Percentiles rank a stretch among this genome's conserved stretches.
phyloP scores from a whole-genome alignment of 1,140 invertebrate genomes.

The Magallana ariakensis region DNA sequence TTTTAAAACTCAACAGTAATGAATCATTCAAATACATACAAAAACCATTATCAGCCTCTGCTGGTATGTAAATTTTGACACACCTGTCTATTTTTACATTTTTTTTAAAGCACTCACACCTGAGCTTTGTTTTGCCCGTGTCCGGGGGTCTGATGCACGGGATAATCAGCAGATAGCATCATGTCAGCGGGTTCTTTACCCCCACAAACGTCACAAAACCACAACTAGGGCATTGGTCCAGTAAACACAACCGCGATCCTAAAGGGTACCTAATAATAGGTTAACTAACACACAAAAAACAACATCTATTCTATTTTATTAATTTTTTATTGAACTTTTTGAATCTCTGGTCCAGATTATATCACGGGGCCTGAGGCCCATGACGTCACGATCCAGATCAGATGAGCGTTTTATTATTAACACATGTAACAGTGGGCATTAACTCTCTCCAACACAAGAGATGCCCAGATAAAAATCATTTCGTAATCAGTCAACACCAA shows the following conservation, averaged over 20 bases:
- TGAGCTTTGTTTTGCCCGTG: not conserved
- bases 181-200: not conserved
- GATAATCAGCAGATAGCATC: conserved; percentile 4
- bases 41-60: too few species aligned
- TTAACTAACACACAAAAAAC: not conserved
- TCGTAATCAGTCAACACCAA: not conserved
- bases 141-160: not conserved
- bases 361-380: not conserved
- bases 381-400: not conserved
- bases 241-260: not conserved
- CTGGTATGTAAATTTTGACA: not conserved
- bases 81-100: not conserved
- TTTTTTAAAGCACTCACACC: not conserved
- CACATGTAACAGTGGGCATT: conserved; percentile 10
- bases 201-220: not conserved
- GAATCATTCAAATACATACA: too few species aligned
- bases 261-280: not conserved
- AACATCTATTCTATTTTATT: not conserved
- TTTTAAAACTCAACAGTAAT: too few species aligned
- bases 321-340: conserved; percentile 39
- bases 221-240: not conserved
- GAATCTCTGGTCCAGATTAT: conserved; percentile 1
- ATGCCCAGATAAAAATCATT: not conserved
- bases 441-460: not conserved
- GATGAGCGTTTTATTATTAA: not conserved